Evolutionary conservation across 1,140 invertebrate species (phyloP).

Genomic region (Drosophila nasuta): DNA sequence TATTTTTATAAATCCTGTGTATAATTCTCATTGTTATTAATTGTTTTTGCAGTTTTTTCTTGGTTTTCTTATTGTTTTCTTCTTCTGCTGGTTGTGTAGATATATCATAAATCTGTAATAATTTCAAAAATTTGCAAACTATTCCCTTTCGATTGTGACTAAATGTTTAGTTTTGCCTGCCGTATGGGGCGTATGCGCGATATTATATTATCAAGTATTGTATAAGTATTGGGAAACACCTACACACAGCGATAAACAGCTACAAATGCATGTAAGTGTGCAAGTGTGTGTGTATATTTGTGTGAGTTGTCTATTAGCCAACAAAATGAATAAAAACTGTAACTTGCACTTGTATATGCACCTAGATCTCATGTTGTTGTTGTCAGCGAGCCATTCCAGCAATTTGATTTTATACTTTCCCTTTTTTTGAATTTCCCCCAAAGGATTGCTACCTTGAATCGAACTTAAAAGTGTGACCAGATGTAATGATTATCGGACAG

Average conservation of each 20-base stretch:
- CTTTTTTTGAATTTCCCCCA: too few relatives aligned
- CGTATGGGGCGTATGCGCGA: slow-evolving; percentile 11
- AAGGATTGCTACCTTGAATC: neutral
- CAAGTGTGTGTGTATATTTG: slow-evolving; percentile 7
- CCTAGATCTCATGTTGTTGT: slow-evolving; percentile 11
- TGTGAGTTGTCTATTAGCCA: slow-evolving; percentile 25
- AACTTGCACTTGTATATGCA: neutral
- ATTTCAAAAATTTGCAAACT: slow-evolving; percentile 55
- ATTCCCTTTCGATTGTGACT: slow-evolving; percentile 40
- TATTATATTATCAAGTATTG: slow-evolving; percentile 18
- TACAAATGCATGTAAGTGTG: slow-evolving; percentile 15
- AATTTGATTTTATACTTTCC: neutral
- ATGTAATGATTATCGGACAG: too few relatives aligned
- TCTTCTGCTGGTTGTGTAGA: slow-evolving; percentile 10
- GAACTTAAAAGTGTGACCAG: too few relatives aligned
- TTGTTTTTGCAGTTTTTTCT: slow-evolving; percentile 9
- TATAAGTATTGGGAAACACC: slow-evolving; percentile 5
- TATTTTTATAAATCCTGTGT: slow-evolving; percentile 68
- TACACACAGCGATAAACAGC: slow-evolving; percentile 12
- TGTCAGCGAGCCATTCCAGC: slow-evolving; percentile 34
- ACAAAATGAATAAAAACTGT: slow-evolving; percentile 18
- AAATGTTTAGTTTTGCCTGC: slow-evolving; percentile 11
- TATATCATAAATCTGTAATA: slow-evolving; percentile 48
- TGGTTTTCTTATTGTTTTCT: slow-evolving; percentile 34
- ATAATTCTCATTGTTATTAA: slow-evolving; percentile 50